These are phyloP conservation scores for Caenorhabditis doughertyi DNA, from an alignment of 2,888 invertebrate genomes.

Conservation along the genomic window DNA sequence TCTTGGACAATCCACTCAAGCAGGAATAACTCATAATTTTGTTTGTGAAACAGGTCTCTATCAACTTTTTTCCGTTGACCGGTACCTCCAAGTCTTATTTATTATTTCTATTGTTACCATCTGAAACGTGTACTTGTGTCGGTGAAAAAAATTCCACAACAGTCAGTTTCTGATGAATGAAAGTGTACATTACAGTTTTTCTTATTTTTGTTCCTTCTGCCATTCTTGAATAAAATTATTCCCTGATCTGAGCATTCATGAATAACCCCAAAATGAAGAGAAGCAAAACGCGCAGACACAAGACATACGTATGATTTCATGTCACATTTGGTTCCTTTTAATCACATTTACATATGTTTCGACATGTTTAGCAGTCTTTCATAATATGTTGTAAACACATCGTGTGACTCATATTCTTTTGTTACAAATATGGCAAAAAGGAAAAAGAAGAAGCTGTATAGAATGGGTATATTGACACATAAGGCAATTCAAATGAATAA, in stretches of 20 bases:
- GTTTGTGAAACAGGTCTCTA: constrained; percentile 2
- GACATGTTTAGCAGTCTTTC: neutral
- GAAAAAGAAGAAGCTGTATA: too few relatives aligned
- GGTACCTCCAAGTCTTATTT: constrained; percentile 25
- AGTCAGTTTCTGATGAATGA: constrained; percentile 40
- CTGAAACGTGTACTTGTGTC: constrained; percentile 46
- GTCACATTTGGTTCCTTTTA: neutral
- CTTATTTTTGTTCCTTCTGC: neutral
- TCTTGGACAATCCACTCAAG: constrained; percentile 31
- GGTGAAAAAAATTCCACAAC: constrained; percentile 28
- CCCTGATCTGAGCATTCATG: neutral
- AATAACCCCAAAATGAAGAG: neutral
- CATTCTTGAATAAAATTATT: neutral
- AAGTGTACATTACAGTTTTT: constrained; percentile 49
- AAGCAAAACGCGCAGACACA: neutral
- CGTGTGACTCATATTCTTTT: neutral
- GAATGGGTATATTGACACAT: constrained; percentile 19
- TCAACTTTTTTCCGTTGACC: constrained; percentile 37
- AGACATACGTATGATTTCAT: neutral
- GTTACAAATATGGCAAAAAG: neutral
- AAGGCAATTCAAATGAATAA: constrained; percentile 11
- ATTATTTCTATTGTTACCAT: constrained; percentile 3
- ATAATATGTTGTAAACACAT: neutral
- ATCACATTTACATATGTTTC: constrained; percentile 15
- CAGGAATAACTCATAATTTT: constrained; percentile 39